A percentile compares a stretch with the other conserved stretches of the same genome.
Conservation (phyloP, 2,888 invertebrate genomes). For the Ariolimax columbianus region DNA sequence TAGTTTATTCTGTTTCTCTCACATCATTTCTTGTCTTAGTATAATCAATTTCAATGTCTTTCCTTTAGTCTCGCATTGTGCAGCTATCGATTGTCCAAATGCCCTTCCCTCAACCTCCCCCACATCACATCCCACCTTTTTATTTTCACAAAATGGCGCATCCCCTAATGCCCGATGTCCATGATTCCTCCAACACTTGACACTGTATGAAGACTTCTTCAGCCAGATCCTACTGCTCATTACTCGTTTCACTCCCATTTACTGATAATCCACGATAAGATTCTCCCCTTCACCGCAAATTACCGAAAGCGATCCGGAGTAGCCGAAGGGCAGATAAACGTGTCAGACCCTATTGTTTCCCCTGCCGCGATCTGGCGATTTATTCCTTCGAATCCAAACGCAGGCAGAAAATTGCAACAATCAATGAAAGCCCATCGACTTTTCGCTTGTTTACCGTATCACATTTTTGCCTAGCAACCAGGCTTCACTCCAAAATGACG, state of each 20-base stretch:
- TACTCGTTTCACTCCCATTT: constrained; percentile 17
- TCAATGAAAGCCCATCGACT: constrained; percentile 33
- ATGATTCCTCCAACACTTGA: too few relatives aligned
- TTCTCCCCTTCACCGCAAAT: constrained; percentile 37
- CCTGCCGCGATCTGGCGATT: constrained; percentile 2
- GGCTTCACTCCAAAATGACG: neutral
- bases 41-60: too few relatives aligned
- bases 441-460: constrained; percentile 36
- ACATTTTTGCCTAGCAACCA: constrained; percentile 20
- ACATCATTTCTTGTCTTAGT: too few relatives aligned
- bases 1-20: too few relatives aligned
- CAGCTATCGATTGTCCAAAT: too few relatives aligned
- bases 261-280: constrained; percentile 25
- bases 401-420: constrained; percentile 9
- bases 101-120: too few relatives aligned
- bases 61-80: too few relatives aligned
- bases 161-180: too few relatives aligned
- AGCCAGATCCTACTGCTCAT: too few relatives aligned
- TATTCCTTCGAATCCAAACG: constrained; percentile 3
- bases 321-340: constrained; percentile 43
- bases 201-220: too few relatives aligned
- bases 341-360: constrained; percentile 37
- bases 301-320: constrained; percentile 41
- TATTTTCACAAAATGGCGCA: too few relatives aligned
- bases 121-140: too few relatives aligned